Base-by-base conservation (phyloP, 1,140 invertebrate genomes). In the Mya arenaria region DNA sequence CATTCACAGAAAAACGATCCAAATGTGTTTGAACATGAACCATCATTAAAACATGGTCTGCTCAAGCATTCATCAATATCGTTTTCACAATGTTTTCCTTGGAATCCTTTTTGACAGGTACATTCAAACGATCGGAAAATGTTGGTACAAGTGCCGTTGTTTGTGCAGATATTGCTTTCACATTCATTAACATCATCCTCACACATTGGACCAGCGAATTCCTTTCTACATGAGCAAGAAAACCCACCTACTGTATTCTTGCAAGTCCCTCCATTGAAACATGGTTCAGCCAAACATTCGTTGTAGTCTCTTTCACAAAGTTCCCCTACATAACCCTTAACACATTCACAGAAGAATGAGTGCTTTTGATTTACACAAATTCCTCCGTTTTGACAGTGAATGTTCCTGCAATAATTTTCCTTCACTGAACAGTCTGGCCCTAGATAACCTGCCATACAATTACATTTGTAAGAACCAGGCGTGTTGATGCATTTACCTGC, bases 221-320 rank as follows among this genome's bases (percentile, higher is more conserved):
- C 98, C 86, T 97, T 97, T 3, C 97, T 96, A 78, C 86, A 88
- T 8, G 55, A 17, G 71, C 86, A 88, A 48, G 4, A 56, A 65
- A 78, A 88, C 1, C 58, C 66, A 13, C 56, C 74, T 71, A 98
- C 94, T 81, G 95, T 93, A 92, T 99, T 97, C 28, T 96, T 94
- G 91, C 98, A 99, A 79, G 96, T 96, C 0, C 97, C 98, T 30
- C 96, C 96, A 92, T 99, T 99, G 82, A 96, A 94, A 88, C 98
- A 99, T 0, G 98, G 97, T 80, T 95, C 94, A 28, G 93, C 94
- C 4, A 39, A 93, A 92, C 98, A 99, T 88, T 99, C 97, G 89
- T 99, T 96, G n/a, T 98, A 96, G 84, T 98, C 97, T 0, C 95
- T 94, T 86, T 98, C 97, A 90, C 99, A 89, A 97, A 96, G 19